Percentiles rank a stretch among this genome's conserved stretches.
phyloP scores from a whole-genome alignment of 2,888 invertebrate species.

The Pseudeuparius sepicola region DNA sequence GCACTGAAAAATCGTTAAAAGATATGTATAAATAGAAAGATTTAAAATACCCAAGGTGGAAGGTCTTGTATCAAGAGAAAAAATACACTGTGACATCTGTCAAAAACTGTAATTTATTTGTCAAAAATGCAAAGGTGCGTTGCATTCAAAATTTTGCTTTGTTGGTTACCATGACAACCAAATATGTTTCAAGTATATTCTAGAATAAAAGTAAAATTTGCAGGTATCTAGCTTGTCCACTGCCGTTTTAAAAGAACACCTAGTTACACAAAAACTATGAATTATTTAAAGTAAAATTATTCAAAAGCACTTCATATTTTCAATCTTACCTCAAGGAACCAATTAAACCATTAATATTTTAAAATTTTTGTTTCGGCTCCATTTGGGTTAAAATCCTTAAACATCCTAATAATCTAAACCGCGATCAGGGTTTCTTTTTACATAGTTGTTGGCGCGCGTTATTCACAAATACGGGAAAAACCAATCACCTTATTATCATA shows the following conservation, averaged over 20 bases:
- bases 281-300: constrained; percentile 1
- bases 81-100: too few relatives aligned
- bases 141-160: constrained; percentile 7
- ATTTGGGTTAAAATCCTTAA: constrained; percentile 3
- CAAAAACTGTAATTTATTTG: constrained; percentile 11
- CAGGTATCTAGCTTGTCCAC: not conserved
- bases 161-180: not conserved
- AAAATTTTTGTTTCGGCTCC: not conserved
- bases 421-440: too few relatives aligned
- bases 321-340: not conserved
- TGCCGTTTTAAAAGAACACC: constrained; percentile 1
- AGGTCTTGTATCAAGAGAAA: too few relatives aligned
- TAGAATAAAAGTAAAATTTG: not conserved
- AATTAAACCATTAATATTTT: not conserved
- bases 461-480: too few relatives aligned
- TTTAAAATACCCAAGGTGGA: too few relatives aligned
- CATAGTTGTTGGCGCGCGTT: too few relatives aligned
- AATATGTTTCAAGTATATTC: not conserved
- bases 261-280: constrained; percentile 1
- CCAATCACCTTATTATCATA: too few relatives aligned
- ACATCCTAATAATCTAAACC: too few relatives aligned
- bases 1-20: too few relatives aligned
- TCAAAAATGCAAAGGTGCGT: constrained; percentile 12
- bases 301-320: not conserved
- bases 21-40: too few relatives aligned